Percentiles rank a stretch among this genome's conserved stretches.
phyloP scores from a whole-genome alignment of 2,113 vertebrate species.

The Micromys minutus region DNA sequence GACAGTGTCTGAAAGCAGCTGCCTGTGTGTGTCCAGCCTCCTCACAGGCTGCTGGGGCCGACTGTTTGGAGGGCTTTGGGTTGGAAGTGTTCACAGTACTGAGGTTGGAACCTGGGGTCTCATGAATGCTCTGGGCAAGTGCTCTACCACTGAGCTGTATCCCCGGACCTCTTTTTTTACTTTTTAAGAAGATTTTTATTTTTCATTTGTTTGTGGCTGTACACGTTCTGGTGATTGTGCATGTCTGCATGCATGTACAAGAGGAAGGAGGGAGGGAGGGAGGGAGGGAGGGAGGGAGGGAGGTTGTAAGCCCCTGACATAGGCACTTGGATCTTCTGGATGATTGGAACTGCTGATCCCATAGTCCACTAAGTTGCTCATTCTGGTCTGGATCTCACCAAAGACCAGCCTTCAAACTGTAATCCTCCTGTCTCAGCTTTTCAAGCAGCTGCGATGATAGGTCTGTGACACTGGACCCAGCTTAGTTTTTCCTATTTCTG shows the following conservation, averaged over 20 bases:
- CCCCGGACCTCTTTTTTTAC: neutral
- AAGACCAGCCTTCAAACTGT: neutral
- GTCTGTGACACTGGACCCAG: neutral
- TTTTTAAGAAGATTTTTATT: neutral
- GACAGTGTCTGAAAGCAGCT: neutral
- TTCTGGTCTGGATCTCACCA: neutral
- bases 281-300: too few relatives aligned
- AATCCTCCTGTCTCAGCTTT: neutral
- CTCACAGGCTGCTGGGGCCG: neutral
- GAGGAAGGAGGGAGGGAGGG: neutral
- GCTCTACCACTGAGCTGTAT: neutral
- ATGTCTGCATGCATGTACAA: neutral
- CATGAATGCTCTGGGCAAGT: neutral
- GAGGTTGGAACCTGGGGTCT: neutral
- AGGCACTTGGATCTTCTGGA: neutral
- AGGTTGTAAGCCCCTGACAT: neutral
- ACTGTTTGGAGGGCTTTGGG: too few relatives aligned
- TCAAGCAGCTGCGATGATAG: neutral
- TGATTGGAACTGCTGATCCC: neutral
- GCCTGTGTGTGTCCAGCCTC: neutral
- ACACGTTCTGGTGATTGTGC: neutral
- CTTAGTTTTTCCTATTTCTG: neutral
- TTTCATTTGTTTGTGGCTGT: neutral
- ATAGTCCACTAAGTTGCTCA: neutral
- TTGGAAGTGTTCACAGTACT: too few relatives aligned